These are phyloP conservation scores for Sinohyriopsis cumingii DNA, from an alignment of 2,888 invertebrate genomes.

Conservation along the genomic window DNA sequence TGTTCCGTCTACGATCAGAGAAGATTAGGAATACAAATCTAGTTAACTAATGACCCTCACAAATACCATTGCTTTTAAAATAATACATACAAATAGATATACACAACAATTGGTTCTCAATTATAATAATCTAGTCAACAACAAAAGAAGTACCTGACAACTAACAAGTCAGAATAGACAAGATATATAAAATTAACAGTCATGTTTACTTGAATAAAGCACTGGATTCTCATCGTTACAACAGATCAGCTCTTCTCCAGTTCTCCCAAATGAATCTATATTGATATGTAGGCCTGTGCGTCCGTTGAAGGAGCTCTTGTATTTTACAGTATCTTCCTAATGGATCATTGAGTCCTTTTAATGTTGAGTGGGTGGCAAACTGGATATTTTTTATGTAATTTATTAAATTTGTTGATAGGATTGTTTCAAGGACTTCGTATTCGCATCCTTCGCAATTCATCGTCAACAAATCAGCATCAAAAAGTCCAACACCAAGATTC, in stretches of 20 bases:
- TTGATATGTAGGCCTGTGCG: constrained; percentile 38
- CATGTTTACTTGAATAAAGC: too few species aligned
- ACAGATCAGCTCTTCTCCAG: constrained; percentile 35
- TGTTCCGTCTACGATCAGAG: too few species aligned
- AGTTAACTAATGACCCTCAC: too few species aligned
- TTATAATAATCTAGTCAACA: too few species aligned
- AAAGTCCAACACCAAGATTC: constrained; percentile 32
- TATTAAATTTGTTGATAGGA: constrained; percentile 28
- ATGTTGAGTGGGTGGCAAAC: constrained; percentile 34
- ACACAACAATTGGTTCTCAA: too few species aligned
- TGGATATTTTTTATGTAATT: constrained; percentile 36
- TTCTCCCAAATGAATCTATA: constrained; percentile 39
- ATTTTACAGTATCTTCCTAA: constrained; percentile 35
- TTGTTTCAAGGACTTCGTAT: constrained; percentile 34
- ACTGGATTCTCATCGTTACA: too few species aligned
- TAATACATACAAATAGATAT: too few species aligned
- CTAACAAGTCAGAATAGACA: too few species aligned
- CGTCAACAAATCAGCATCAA: constrained; percentile 36
- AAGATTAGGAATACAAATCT: too few species aligned
- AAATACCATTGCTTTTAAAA: too few species aligned
- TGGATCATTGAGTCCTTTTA: constrained; percentile 17
- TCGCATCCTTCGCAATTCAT: constrained; percentile 48
- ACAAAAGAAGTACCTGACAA: too few species aligned
- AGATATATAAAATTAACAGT: too few species aligned
- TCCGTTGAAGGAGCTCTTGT: constrained; percentile 34